Conservation (phyloP, 2,797 vertebrate species). For the Serranus cabrilla region DNA sequence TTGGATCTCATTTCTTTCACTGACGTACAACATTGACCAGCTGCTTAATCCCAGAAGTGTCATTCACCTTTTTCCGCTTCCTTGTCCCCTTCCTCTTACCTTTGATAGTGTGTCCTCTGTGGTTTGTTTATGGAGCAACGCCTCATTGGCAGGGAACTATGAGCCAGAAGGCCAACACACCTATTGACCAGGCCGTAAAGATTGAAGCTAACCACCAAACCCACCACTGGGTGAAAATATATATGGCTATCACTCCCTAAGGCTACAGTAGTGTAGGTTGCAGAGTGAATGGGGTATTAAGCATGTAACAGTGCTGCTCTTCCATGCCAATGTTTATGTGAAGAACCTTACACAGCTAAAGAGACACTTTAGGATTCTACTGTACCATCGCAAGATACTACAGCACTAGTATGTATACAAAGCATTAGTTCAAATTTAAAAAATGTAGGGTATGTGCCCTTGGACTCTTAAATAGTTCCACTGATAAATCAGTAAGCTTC, state of each 20-base stretch:
- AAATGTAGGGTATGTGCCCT: constrained; percentile 2
- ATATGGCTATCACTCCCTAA: constrained; percentile 17
- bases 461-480: constrained; percentile 19
- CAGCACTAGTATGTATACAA: neutral
- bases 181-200: constrained; percentile 51
- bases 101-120: constrained; percentile 52
- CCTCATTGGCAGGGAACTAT: constrained; percentile 58
- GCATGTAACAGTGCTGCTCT: constrained; percentile 4
- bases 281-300: constrained; percentile 10
- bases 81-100: constrained; percentile 33
- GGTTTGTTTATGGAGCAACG: constrained; percentile 65
- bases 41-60: constrained; percentile 55
- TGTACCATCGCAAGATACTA: neutral
- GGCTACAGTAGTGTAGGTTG: constrained; percentile 12
- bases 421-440: neutral
- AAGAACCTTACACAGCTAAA: neutral
- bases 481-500: constrained; percentile 35
- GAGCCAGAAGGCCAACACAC: constrained; percentile 34
- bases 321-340: neutral
- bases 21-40: constrained; percentile 40
- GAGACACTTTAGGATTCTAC: neutral
- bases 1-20: constrained; percentile 38
- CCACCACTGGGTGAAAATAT: constrained; percentile 30
- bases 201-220: constrained; percentile 41
- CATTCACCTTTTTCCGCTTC: constrained; percentile 51